Conservation (phyloP, 2,888 invertebrate genomes). For the Xanthostigma xanthostigma region DNA sequence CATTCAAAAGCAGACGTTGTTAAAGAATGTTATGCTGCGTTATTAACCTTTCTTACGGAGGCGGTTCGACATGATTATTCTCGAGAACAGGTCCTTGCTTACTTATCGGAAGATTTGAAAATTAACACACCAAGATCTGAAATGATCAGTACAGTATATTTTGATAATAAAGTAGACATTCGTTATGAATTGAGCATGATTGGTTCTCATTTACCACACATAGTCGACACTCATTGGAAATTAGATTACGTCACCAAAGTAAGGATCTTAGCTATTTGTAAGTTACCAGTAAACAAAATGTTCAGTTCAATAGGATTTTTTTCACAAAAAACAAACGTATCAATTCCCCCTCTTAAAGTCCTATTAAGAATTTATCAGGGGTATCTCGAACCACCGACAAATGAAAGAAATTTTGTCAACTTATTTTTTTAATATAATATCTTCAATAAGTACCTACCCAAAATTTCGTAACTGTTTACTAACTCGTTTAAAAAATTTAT, state of each 20-base stretch:
- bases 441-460: too few relatives aligned
- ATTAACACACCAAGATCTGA: slow-evolving; percentile 16
- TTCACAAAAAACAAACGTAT: too few relatives aligned
- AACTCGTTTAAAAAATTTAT: too few relatives aligned
- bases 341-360: too few relatives aligned
- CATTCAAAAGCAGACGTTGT: slow-evolving; percentile 24
- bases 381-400: too few relatives aligned
- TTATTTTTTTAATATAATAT: too few relatives aligned
- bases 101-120: slow-evolving; percentile 19
- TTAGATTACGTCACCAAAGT: slow-evolving; percentile 34
- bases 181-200: slow-evolving; percentile 23
- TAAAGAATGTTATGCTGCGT: slow-evolving; percentile 22
- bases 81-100: slow-evolving; percentile 17
- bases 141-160: slow-evolving; percentile 20
- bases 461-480: too few relatives aligned
- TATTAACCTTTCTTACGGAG: slow-evolving; percentile 21
- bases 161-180: slow-evolving; percentile 18
- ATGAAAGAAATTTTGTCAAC: too few relatives aligned
- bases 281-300: too few relatives aligned
- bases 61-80: slow-evolving; percentile 19
- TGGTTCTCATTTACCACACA: slow-evolving; percentile 32
- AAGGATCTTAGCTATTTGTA: not conserved
- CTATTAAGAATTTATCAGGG: too few relatives aligned
- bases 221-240: slow-evolving; percentile 43
- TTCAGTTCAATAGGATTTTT: too few relatives aligned